Conservation (phyloP, 2,797 vertebrate genomes). For the Numenius phaeopus region DNA sequence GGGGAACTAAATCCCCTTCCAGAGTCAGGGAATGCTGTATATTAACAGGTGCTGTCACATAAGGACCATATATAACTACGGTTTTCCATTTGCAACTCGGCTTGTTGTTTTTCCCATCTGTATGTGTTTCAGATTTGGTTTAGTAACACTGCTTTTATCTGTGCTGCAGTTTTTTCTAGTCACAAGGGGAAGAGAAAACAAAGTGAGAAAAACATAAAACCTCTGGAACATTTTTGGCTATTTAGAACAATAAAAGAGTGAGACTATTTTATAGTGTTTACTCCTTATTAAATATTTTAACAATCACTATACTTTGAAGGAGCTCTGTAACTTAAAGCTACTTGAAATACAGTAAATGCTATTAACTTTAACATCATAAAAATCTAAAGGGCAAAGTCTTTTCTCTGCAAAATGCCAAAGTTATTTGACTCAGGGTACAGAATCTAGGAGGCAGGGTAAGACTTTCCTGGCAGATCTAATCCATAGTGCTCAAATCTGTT, state of each 20-base stretch:
- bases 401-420: background rate
- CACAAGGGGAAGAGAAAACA: background rate
- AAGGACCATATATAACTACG: background rate
- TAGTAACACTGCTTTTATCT: background rate
- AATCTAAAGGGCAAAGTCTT: background rate
- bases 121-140: background rate
- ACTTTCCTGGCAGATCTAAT: background rate
- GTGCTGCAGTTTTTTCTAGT: background rate
- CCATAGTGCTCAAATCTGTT: background rate
- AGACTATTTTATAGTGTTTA: background rate
- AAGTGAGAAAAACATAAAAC: background rate
- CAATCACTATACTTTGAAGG: background rate
- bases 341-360: background rate
- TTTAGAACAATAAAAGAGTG: background rate
- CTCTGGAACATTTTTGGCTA: background rate
- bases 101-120: background rate
- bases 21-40: background rate
- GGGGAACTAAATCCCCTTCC: background rate
- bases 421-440: background rate
- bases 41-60: background rate
- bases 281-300: slow-evolving; percentile 16
- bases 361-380: background rate
- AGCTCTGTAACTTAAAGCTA: background rate
- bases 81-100: background rate
- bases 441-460: background rate